A percentile compares a stretch with the other conserved stretches of the same genome.
Evolutionary conservation across 2,888 invertebrate species (phyloP).

Genomic region (Xestia rhomboidea): DNA sequence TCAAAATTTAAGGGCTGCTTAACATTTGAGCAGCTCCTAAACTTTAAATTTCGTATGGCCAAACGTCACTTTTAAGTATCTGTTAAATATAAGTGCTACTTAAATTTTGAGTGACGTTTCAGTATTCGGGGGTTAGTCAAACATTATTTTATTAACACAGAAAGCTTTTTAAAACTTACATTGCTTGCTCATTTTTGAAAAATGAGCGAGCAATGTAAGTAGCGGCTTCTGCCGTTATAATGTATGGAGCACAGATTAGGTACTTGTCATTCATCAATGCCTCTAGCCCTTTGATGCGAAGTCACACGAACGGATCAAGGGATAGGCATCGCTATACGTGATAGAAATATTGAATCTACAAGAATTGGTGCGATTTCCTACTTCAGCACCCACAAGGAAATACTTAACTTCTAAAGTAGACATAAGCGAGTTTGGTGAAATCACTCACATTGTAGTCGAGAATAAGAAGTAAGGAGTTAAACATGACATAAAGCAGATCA

Average conservation of each 20-base stretch:
- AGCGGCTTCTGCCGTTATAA: not conserved
- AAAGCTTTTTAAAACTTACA: too few species aligned
- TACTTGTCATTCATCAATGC: slow-evolving; percentile 18
- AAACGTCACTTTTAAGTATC: too few species aligned
- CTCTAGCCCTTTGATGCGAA: slow-evolving; percentile 14
- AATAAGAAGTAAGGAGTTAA: not conserved
- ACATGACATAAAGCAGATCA: not conserved
- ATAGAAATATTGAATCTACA: slow-evolving; percentile 72
- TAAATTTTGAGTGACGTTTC: too few species aligned
- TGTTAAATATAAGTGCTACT: too few species aligned
- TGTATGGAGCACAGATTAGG: not conserved
- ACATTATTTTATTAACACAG: not conserved
- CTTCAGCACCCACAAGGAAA: slow-evolving; percentile 70
- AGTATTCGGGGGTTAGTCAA: too few species aligned
- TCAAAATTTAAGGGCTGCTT: too few species aligned
- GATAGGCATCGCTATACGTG: slow-evolving; percentile 78
- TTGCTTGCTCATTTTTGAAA: too few species aligned
- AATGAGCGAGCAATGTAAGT: not conserved
- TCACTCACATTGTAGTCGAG: not conserved
- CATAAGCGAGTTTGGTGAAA: slow-evolving; percentile 61
- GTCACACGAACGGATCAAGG: slow-evolving; percentile 24
- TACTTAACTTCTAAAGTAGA: slow-evolving; percentile 79
- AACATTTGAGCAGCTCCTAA: too few species aligned
- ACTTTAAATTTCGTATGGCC: too few species aligned
- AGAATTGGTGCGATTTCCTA: slow-evolving; percentile 65